A percentile compares a stretch with the other conserved stretches of the same genome.
Conservation (phyloP, 2,797 vertebrate genomes). For the Miichthys miiuy region DNA sequence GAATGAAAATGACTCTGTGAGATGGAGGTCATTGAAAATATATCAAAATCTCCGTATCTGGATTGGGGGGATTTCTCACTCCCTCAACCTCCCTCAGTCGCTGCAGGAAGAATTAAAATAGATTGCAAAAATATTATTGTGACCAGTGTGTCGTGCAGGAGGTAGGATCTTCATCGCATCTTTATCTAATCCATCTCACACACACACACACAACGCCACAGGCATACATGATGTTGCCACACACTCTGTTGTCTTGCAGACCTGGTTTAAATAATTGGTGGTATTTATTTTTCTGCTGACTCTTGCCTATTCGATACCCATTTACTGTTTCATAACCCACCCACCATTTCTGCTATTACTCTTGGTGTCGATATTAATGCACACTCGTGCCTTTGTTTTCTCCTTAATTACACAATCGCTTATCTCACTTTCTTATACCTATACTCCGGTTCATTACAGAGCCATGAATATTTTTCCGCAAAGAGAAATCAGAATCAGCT, state of each 20-base stretch:
- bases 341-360: constrained; percentile 7
- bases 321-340: neutral
- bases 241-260: constrained; percentile 1
- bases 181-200: neutral
- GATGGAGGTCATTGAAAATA: constrained; percentile 17
- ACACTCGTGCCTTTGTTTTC: constrained; percentile 6
- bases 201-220: neutral
- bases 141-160: neutral
- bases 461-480: neutral
- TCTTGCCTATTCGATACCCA: neutral
- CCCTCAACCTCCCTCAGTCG: neutral
- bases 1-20: constrained; percentile 31
- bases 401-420: constrained; percentile 5
- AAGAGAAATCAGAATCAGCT: neutral
- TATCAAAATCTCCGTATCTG: constrained; percentile 16
- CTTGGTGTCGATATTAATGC: constrained; percentile 2
- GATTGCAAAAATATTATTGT: neutral
- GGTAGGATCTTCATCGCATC: neutral
- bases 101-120: neutral
- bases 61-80: constrained; percentile 1
- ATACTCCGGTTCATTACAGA: neutral
- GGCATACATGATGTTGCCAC: neutral
- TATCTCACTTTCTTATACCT: constrained; percentile 5
- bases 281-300: constrained; percentile 16
- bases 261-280: constrained; percentile 2